These are phyloP conservation scores for Elgonia sp. DNA, from an alignment of 2,888 invertebrate species.

Conservation along the genomic window DNA sequence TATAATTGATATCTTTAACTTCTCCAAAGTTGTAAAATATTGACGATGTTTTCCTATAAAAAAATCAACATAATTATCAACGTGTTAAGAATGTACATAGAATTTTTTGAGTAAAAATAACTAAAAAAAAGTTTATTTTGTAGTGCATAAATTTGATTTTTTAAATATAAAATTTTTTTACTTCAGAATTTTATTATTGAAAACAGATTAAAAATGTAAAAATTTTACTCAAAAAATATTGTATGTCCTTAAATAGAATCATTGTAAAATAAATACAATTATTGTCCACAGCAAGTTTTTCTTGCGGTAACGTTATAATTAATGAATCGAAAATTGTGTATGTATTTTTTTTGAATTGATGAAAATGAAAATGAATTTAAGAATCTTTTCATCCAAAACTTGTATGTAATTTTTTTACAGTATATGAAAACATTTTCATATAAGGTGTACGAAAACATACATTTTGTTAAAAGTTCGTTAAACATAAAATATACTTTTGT, in stretches of 20 bases:
- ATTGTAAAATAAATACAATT: no score
- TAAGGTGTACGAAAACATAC: constrained; percentile 7
- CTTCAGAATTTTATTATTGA: no score
- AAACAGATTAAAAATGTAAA: no score
- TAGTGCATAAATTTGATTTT: no score
- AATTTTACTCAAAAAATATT: no score
- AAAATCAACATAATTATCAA: constrained; percentile 1
- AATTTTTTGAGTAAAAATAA: constrained; percentile 2
- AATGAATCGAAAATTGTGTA: neutral
- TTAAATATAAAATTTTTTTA: no score
- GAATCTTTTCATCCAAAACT: neutral
- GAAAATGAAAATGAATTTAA: constrained; percentile 7
- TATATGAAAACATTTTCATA: neutral
- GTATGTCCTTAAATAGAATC: no score
- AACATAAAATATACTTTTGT: constrained; percentile 46
- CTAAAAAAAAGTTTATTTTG: neutral
- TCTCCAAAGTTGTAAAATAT: constrained; percentile 31
- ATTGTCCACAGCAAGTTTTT: no score
- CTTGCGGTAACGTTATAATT: neutral
- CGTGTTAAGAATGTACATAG: neutral
- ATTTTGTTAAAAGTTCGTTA: constrained; percentile 41
- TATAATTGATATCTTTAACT: constrained; percentile 25
- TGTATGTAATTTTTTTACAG: neutral
- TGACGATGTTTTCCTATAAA: constrained; percentile 29
- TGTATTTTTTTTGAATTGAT: neutral